Conservation (phyloP, 2,888 invertebrate genomes). For the Sinelater perroti region DNA sequence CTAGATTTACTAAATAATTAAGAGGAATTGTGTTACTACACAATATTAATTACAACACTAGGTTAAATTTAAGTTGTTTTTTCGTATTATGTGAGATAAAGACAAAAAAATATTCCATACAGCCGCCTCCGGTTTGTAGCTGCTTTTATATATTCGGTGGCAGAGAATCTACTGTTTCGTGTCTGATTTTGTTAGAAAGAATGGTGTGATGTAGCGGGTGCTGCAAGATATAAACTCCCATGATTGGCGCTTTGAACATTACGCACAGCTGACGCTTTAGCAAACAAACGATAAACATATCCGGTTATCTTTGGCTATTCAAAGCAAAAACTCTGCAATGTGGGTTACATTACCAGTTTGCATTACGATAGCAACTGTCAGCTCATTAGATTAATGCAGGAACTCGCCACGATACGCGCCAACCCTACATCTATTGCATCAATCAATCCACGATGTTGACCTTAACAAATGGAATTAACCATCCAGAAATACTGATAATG, state of each 20-base stretch:
- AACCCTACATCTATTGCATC: slow-evolving; percentile 22
- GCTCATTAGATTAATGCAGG: slow-evolving; percentile 25
- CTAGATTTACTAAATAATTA: too few species aligned
- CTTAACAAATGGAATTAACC: slow-evolving; percentile 28
- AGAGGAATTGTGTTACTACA: too few species aligned
- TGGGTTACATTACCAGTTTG: slow-evolving; percentile 26
- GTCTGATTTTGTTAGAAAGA: slow-evolving; percentile 10
- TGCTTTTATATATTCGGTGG: too few species aligned
- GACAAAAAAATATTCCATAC: too few species aligned
- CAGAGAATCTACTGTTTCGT: slow-evolving; percentile 3
- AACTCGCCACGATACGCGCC: slow-evolving; percentile 3
- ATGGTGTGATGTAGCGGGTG: slow-evolving; percentile 5
- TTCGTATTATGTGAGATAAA: too few species aligned
- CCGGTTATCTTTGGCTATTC: slow-evolving; percentile 27
- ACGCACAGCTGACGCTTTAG: slow-evolving; percentile 28
- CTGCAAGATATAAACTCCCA: slow-evolving; percentile 13
- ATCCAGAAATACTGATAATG: slow-evolving; percentile 13
- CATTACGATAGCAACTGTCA: slow-evolving; percentile 28
- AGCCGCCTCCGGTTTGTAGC: too few species aligned
- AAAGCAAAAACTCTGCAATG: slow-evolving; percentile 27
- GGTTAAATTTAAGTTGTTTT: too few species aligned
- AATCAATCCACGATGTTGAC: slow-evolving; percentile 14
- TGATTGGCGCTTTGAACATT: slow-evolving; percentile 26
- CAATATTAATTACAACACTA: too few species aligned
- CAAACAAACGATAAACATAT: slow-evolving; percentile 30